A percentile compares a stretch with the other conserved stretches of the same genome.
Conservation (phyloP, 2,113 vertebrate species). For the Rhipidura dahli region DNA sequence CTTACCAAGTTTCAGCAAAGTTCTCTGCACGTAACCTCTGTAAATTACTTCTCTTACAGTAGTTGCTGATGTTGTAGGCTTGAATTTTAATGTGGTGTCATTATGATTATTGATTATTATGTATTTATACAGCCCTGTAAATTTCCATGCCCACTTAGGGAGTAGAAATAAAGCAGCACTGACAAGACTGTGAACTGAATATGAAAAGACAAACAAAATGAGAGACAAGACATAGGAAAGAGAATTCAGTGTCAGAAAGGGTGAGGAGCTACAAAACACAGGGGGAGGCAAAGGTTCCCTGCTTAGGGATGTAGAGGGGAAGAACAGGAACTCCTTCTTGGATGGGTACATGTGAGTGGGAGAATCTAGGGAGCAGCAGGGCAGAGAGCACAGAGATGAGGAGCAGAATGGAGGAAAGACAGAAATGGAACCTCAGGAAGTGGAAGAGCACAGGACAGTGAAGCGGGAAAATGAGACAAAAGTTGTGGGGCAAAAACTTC, state of each 20-base stretch:
- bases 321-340: neutral
- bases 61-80: neutral
- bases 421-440: neutral
- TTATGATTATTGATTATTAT: slow-evolving; percentile 53
- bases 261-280: neutral
- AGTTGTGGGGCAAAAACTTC: neutral
- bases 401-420: neutral
- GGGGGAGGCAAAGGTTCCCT: neutral
- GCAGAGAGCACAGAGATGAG: neutral
- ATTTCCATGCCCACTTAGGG: neutral
- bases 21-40: neutral
- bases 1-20: neutral
- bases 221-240: neutral
- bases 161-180: neutral
- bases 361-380: neutral
- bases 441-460: neutral
- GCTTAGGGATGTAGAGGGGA: neutral
- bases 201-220: neutral
- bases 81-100: slow-evolving; percentile 18
- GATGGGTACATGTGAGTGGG: neutral
- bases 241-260: neutral
- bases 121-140: slow-evolving; percentile 20
- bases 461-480: neutral
- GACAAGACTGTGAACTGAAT: neutral
- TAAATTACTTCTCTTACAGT: neutral